A percentile compares a stretch with the other conserved stretches of the same genome.
phyloP scores from a whole-genome alignment of 2,113 vertebrate genomes.

The Tachuris rubrigastra region DNA sequence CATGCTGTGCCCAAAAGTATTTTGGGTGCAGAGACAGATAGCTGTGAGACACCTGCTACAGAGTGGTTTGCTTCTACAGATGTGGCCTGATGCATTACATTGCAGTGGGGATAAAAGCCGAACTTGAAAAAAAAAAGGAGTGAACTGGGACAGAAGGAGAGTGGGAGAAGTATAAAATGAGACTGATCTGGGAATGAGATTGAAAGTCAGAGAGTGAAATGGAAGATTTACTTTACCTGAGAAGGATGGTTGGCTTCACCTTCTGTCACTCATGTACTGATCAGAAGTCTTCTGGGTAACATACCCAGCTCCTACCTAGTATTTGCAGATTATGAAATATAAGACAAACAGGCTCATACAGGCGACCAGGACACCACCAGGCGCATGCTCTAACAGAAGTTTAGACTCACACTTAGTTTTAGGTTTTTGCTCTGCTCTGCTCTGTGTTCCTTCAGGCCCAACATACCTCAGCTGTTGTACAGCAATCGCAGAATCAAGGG shows the following conservation, averaged over 20 bases:
- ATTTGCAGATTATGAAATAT: not conserved
- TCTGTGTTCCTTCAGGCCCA: not conserved
- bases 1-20: not conserved
- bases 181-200: not conserved
- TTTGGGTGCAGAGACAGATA: not conserved
- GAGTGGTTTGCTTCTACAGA: not conserved
- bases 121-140: not conserved
- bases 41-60: not conserved
- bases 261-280: not conserved
- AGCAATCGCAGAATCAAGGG: rapidly evolving
- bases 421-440: not conserved
- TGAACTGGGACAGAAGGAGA: not conserved
- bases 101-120: not conserved
- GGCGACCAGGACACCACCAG: not conserved
- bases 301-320: not conserved
- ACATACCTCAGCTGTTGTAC: not conserved
- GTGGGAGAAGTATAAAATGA: not conserved
- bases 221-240: not conserved
- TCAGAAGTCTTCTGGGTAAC: not conserved
- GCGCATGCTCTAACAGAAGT: not conserved
- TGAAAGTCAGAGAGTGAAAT: not conserved
- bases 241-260: not conserved
- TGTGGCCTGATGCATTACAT: not conserved
- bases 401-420: not conserved
- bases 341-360: not conserved